phyloP scores from a whole-genome alignment of 2,113 vertebrate genomes.

The Ammodytes marinus region DNA sequence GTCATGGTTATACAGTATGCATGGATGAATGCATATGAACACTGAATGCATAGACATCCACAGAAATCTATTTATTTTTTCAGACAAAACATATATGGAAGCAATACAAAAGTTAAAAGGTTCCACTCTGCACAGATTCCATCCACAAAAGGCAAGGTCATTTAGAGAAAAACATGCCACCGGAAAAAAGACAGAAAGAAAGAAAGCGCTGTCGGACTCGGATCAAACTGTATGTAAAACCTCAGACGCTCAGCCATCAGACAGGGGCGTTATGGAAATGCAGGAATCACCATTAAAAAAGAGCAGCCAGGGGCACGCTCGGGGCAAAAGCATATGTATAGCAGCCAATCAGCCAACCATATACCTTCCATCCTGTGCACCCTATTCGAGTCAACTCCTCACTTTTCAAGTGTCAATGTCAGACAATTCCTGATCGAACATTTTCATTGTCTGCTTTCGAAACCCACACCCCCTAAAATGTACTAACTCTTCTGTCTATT shows the following conservation, averaged over 20 bases:
- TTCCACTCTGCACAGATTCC: slow-evolving; percentile 12
- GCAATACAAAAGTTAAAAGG: slow-evolving; percentile 6
- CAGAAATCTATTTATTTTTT: neutral
- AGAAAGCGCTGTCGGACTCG: slow-evolving; percentile 34
- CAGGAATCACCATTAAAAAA: slow-evolving; percentile 66
- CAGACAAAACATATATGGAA: neutral
- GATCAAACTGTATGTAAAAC: slow-evolving; percentile 40
- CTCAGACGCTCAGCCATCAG: slow-evolving; percentile 32
- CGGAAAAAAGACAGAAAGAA: slow-evolving; percentile 33
- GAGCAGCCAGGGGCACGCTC: slow-evolving; percentile 65
- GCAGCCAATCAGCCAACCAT: slow-evolving; percentile 49
- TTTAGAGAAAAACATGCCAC: slow-evolving; percentile 23
- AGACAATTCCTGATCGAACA: neutral
- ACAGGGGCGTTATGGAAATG: slow-evolving; percentile 64
- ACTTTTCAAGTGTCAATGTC: slow-evolving; percentile 5
- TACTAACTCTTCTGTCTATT: neutral
- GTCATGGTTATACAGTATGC: slow-evolving; percentile 2
- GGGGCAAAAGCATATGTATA: slow-evolving; percentile 54
- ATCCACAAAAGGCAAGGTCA: slow-evolving; percentile 45
- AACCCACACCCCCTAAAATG: too few species aligned
- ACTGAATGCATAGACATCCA: neutral
- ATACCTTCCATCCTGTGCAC: slow-evolving; percentile 38
- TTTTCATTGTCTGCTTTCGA: neutral
- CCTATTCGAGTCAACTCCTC: slow-evolving; percentile 56
- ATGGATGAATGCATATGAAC: neutral